Evolutionary conservation across 2,888 invertebrate species (phyloP).

Genomic region (Pyrrhosoma nymphula): DNA sequence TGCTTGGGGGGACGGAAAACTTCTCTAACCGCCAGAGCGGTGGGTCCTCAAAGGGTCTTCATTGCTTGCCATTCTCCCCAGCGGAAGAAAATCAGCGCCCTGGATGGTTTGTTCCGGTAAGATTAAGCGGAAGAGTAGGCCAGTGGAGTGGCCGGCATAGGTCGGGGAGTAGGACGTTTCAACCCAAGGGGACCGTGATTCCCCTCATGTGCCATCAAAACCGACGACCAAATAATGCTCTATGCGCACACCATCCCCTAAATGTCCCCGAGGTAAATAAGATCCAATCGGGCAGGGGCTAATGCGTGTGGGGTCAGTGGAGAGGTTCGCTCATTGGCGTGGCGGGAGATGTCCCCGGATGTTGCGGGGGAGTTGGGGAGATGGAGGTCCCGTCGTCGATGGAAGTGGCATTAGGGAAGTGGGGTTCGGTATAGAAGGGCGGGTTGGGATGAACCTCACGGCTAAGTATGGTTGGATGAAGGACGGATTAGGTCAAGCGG

Average conservation of each 20-base stretch:
- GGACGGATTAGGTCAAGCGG: constrained; percentile 12
- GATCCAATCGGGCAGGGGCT: not conserved
- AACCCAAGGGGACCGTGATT: too few relatives aligned
- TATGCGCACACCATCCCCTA: not conserved
- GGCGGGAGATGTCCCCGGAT: not conserved
- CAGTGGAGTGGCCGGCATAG: too few relatives aligned
- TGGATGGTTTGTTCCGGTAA: too few relatives aligned
- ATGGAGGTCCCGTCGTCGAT: not conserved
- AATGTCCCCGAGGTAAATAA: not conserved
- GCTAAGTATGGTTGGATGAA: not conserved
- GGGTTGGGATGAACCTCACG: not conserved
- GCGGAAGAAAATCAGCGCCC: too few relatives aligned
- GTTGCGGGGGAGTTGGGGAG: not conserved
- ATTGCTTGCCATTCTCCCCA: too few relatives aligned
- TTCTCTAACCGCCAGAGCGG: too few relatives aligned
- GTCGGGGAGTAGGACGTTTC: too few relatives aligned
- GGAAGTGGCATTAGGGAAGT: not conserved
- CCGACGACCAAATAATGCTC: not conserved
- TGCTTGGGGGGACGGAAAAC: too few relatives aligned
- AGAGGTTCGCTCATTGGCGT: not conserved
- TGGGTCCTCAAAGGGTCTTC: too few relatives aligned
- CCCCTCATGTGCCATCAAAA: not conserved
- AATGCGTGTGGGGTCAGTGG: not conserved
- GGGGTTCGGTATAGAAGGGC: not conserved
- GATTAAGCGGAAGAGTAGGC: too few relatives aligned